A percentile compares a stretch with the other conserved stretches of the same genome.
These are phyloP conservation scores for Brachyhypopomus occidentalis DNA, from an alignment of 2,113 vertebrate species.

Conservation along the genomic window DNA sequence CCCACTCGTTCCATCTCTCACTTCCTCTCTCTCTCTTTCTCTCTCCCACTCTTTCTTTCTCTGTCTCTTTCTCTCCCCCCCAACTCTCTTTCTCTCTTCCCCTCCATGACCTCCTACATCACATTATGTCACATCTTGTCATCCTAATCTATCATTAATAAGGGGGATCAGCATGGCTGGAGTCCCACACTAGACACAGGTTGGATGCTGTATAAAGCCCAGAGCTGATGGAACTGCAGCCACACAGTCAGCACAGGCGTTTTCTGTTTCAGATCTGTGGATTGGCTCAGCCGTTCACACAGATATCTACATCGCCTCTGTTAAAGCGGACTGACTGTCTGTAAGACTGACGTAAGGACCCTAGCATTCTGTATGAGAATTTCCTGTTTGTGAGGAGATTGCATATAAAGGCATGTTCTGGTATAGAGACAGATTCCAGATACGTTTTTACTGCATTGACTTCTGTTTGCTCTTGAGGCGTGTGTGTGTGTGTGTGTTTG, in stretches of 20 bases:
- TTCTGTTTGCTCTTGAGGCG: neutral
- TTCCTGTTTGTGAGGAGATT: neutral
- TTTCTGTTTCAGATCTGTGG: neutral
- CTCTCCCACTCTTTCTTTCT: too few relatives aligned
- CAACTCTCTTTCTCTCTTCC: neutral
- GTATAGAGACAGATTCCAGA: neutral
- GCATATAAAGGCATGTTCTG: neutral
- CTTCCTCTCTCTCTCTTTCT: too few relatives aligned
- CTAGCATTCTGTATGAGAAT: conserved; percentile 13
- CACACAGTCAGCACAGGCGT: conserved; percentile 1
- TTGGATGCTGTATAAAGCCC: neutral
- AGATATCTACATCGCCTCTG: conserved; percentile 1
- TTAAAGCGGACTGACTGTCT: neutral
- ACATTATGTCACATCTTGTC: neutral
- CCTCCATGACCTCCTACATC: neutral
- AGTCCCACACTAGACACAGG: neutral
- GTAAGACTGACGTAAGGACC: neutral
- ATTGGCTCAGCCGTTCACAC: neutral
- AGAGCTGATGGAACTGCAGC: neutral
- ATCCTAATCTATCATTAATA: conserved; percentile 25
- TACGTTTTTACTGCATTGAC: neutral
- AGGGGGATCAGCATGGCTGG: neutral
- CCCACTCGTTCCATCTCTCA: too few relatives aligned
- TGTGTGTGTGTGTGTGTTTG: neutral
- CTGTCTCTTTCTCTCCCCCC: too few relatives aligned